Base-by-base conservation (phyloP, 2,797 vertebrate genomes). In the Xerus rutilus region DNA sequence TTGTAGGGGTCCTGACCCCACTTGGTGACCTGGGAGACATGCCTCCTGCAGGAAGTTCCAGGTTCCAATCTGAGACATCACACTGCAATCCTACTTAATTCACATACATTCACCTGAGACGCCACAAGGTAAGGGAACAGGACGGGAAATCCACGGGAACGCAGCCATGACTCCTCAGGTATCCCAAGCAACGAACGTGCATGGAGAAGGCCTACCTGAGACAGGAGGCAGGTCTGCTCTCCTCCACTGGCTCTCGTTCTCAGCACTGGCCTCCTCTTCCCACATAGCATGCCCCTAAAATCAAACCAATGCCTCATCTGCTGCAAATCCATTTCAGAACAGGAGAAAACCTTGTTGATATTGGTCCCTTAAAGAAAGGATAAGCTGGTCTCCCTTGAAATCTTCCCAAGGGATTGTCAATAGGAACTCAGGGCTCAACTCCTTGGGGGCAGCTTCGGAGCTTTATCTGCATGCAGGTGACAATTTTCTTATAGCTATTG, bases 121-220 rank as follows among this genome's bases (percentile, higher is more conserved):
- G 32, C 5, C 7, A 30, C 17, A 45, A 81, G 3, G 21, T 13
- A 25, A 49, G 59, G 70, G 65, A n/a, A 62, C 20, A 67, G 67
- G 17, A 74, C 45, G 43, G 9, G 21, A 88, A 67, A 30, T 2
- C 25, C 21, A 2, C 0, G 0, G 32, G 35, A 45, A 47, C 3
- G 2, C 6, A 0, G 13, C 13, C n/a, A 35, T 0, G 10, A 32
- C 3, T 7, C 7, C 59, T 3, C 0, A 13, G 1, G 43, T 7
- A 10, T 5, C 9, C 43, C 25, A 52, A 35, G 23, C 47, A 23
- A 12, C 0, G 9, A 4, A 0, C n/a, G 0, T 0, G 12, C 7
- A 12, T 76, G n/a, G 45, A 32, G 0, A 45, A 45, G 21, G 45
- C 0, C 5, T 74, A 49, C 28, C 43, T 28, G 21, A 45, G 17